Evolutionary conservation across 2,888 invertebrate genomes (phyloP).

Genomic region (Brachyopa scutellaris): DNA sequence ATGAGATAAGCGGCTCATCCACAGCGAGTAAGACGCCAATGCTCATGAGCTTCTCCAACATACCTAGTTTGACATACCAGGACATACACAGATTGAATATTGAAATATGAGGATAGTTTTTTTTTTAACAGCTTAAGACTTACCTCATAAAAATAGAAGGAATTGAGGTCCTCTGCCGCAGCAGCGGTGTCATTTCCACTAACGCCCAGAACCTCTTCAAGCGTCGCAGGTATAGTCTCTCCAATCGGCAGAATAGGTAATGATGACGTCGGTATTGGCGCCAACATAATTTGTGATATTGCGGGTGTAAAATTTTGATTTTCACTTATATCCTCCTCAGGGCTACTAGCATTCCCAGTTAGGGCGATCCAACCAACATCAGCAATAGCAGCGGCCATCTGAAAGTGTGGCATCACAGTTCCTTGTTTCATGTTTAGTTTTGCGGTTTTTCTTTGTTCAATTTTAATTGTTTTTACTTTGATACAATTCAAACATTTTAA

Average conservation of each 20-base stretch:
- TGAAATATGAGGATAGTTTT: no score
- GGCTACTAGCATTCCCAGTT: conserved; percentile 2
- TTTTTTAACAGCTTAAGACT: no score
- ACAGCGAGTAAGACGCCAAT: no score
- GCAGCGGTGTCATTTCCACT: conserved; percentile 69
- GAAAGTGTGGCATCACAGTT: conserved; percentile 1
- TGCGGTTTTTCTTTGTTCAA: not conserved
- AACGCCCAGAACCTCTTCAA: not conserved
- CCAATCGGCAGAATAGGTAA: conserved; percentile 71
- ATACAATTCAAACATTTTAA: conserved; percentile 26
- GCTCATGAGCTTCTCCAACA: no score
- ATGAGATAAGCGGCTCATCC: no score
- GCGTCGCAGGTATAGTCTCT: conserved; percentile 33
- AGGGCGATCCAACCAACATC: conserved; percentile 27
- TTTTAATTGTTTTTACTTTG: conserved; percentile 3
- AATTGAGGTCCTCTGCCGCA: conserved; percentile 79
- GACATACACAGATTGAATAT: no score
- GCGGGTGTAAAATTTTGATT: conserved; percentile 76
- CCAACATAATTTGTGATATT: conserved; percentile 79
- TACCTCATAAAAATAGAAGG: conserved; percentile 82
- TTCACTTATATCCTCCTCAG: conserved; percentile 42
- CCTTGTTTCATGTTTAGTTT: conserved; percentile 20
- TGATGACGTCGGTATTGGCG: conserved; percentile 75
- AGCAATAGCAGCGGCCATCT: conserved; percentile 1
- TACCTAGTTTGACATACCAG: no score